Evolutionary conservation across 1,140 invertebrate species (phyloP), one percentile per base, ranked within the genome.

Genomic region (Dendrolimus kikuchii): DNA sequence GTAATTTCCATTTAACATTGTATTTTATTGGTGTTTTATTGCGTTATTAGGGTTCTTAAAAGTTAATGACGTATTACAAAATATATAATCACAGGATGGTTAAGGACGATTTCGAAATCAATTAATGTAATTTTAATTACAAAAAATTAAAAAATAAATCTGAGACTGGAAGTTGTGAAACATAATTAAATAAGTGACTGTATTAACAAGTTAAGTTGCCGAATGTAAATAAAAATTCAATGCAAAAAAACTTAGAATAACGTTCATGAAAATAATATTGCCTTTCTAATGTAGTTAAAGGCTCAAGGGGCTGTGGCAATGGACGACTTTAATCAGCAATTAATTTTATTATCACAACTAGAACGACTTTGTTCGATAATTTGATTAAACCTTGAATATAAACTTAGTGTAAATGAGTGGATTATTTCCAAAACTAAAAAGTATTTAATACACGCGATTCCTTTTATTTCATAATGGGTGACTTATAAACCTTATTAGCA

Each of bases 401-500:
- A n/a, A 10, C n/a, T 5, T 46, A 23, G 9, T n/a, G 4, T 23
- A 46, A 46, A 23, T 6, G n/a, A 7, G 9, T 46, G 36, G 4
- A 40, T 43, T 49, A 9, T 55, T 39, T 55, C 5, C 42, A 38
- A 7, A 7, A 7, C 44, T 36, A 42, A 42, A 51, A 23, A 23
- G 23, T 23, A 23, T 23, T n/a, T n/a, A 23, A 23, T 3, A 23
- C 23, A 23, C 23, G 23, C 7, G 9, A 6, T 46, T 44, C 46
- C 57, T 49, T 58, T 60, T 64, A 53, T 79, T 74, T 71, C 73
- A 74, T 69, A 78, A 77, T 62, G 61, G 52, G 44, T 71, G 68
- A 68, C 74, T 74, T 73, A 72, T 62, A 74, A 77, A 79, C 70
- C 69, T 73, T 63, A 72, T 71, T 74, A 72, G 54, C 46, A 60